A percentile compares a stretch with the other conserved stretches of the same genome.
phyloP scores from a whole-genome alignment of 2,113 vertebrate genomes.

The Vulpes vulpes region DNA sequence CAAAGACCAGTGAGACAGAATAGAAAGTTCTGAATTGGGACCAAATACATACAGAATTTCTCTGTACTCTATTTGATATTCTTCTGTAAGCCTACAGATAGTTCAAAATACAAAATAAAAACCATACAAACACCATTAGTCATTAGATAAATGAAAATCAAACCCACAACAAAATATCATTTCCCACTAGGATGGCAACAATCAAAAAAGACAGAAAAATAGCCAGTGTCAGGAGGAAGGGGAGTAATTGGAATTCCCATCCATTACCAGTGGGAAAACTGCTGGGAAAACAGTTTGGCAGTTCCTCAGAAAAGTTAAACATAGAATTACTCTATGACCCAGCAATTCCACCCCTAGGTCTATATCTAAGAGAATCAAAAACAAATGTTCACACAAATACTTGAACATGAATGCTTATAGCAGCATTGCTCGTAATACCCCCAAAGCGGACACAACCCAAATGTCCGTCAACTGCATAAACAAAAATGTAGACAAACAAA shows the following conservation, averaged over 20 bases:
- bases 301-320: background rate
- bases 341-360: background rate
- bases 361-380: background rate
- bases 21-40: background rate
- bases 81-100: background rate
- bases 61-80: background rate
- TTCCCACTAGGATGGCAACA: background rate
- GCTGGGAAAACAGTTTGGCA: slow-evolving; percentile 1
- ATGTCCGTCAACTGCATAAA: background rate
- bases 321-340: background rate
- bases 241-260: background rate
- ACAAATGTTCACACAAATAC: background rate
- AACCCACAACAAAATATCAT: background rate
- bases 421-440: background rate
- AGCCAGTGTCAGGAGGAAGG: background rate
- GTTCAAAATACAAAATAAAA: background rate
- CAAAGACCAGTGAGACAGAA: background rate
- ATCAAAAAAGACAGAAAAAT: background rate
- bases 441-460: background rate
- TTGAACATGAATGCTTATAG: background rate
- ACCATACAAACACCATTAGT: background rate
- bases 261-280: background rate
- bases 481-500: slow-evolving; percentile 9
- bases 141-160: slow-evolving; percentile 7
- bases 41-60: background rate